Percentiles rank a stretch among this genome's conserved stretches.
phyloP scores from a whole-genome alignment of 92 coral and sea anemone genomes.

The Plumapathes pennacea region DNA sequence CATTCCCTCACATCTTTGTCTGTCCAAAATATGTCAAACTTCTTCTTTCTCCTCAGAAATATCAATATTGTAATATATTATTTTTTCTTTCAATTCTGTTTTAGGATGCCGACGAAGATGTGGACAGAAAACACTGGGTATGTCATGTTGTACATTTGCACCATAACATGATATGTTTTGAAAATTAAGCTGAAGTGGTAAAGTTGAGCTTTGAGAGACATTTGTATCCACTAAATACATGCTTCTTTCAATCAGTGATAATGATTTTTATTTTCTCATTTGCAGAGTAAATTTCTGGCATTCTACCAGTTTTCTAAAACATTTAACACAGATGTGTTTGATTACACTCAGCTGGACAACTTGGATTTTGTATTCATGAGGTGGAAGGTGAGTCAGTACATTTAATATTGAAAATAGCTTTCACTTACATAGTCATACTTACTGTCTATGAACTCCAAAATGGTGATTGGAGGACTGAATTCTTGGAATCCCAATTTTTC shows the following conservation, averaged over 20 bases:
- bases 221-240: background rate
- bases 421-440: too few relatives aligned
- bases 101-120: slow-evolving; percentile 99
- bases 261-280: background rate
- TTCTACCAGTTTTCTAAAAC: slow-evolving; percentile 98
- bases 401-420: background rate
- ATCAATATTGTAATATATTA: too few relatives aligned
- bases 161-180: too few relatives aligned
- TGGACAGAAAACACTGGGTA: slow-evolving; percentile 99
- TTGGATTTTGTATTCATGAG: slow-evolving; percentile 98
- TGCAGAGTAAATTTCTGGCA: slow-evolving; percentile 94
- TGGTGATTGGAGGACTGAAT: too few relatives aligned
- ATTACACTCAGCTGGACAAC: slow-evolving; percentile 89
- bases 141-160: too few relatives aligned
- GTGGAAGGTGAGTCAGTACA: slow-evolving; percentile 80
- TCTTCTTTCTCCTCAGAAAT: too few relatives aligned
- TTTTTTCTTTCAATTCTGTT: too few relatives aligned
- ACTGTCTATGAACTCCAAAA: too few relatives aligned
- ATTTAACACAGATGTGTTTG: slow-evolving; percentile 93
- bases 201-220: background rate
- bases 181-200: too few relatives aligned
- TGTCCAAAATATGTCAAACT: too few relatives aligned
- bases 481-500: too few relatives aligned
- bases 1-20: too few relatives aligned
- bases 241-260: background rate